Base-by-base conservation (phyloP, 2,113 vertebrate genomes). In the Hippoglossus stenolepis region DNA sequence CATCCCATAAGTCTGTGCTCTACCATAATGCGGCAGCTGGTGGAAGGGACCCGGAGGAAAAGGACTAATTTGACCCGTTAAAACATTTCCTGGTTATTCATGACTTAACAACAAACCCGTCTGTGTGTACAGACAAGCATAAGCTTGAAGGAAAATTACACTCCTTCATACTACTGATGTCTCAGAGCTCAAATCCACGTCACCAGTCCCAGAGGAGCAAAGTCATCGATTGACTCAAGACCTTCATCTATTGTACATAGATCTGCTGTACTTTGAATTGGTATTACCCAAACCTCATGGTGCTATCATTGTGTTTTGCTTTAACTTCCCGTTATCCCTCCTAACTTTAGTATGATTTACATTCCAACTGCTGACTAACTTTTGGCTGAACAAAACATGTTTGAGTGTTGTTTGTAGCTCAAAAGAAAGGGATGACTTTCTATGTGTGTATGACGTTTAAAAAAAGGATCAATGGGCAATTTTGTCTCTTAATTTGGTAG, bases 151-250 rank as follows among this genome's bases (percentile, higher is more conserved):
- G 79, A 73, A 80, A 56, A 66, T 54, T 38, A 10, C 20, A 60
- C 15, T 73, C 58, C 71, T 74, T 83, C 69, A 83, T 65, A 79
- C 78, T 82, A 72, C 85, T 89, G 86, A 92, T 91, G 89, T 90
- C 85, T 86, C 87, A 75, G 79, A 94, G 85, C 92, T 92, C 89
- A 88, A 93, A 93, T 91, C 92, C 92, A 93, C 62, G 87, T 91
- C 91, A 91, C 90, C 86, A 83, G 87, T 88, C 91, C 83, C 90
- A 89, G 77, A 45, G 73, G 80, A 83, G 85, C 90, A 83, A 88
- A 82, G 77, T 84, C 73, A 83, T 77, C 23, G 51, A 80, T 83
- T 70, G 43, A 83, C 58, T 84, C 71, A 57, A 82, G 53, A 84
- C 54, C 64, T 71, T 81, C 54, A 73, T 38, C 66, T 65, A 20